Base-by-base conservation (phyloP, 2,888 invertebrate species). In the Eupithecia subumbrata region DNA sequence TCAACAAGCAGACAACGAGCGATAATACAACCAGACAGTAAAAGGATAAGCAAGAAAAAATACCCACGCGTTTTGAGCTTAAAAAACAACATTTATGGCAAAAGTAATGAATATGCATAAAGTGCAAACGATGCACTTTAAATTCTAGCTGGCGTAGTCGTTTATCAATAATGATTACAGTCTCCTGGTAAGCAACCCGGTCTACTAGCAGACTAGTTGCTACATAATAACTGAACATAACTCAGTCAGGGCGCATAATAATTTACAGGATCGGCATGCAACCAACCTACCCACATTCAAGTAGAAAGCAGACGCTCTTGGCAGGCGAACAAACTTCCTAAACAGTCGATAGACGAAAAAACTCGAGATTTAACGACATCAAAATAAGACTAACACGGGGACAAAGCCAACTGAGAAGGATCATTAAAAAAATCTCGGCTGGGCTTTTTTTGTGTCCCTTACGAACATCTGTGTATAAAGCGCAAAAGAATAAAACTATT, bases 141-240 rank as follows among this genome's bases (percentile, higher is more conserved):
- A 60, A 69, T 69, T 78, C 75, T 34, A 11, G 64, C 25, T 34
- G 69, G 78, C 76, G 81, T 87, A 40, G 67, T 40, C 67, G 34
- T 84, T 83, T 87, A 87, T 87, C 84, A 84, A 82, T 34, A 64
- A 84, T 86, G 84, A 88, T 88, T 86, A 85, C 72, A 79, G 76
- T 40, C 71, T 71, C 69, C 74, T 71, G 52, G 22, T 56, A 56
- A 22, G 76, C 48, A 83, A 84, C 82, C 83, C 72, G 79, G 67
- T 78, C 76, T 74, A 78, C 78, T 80, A 81, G 77, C 82, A 81
- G 78, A 73, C 76, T 80, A 73, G 76, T 79, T 82, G 76, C 77
- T 79, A 77, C 45, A 78, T 87, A 88, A 87, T 87, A 85, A 86
- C 83, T 78, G 76, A 72, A 77, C 82, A 85, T 86, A 87, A 87